Evolutionary conservation across 2,888 invertebrate genomes (phyloP).

Genomic region (Macrophya annulata): DNA sequence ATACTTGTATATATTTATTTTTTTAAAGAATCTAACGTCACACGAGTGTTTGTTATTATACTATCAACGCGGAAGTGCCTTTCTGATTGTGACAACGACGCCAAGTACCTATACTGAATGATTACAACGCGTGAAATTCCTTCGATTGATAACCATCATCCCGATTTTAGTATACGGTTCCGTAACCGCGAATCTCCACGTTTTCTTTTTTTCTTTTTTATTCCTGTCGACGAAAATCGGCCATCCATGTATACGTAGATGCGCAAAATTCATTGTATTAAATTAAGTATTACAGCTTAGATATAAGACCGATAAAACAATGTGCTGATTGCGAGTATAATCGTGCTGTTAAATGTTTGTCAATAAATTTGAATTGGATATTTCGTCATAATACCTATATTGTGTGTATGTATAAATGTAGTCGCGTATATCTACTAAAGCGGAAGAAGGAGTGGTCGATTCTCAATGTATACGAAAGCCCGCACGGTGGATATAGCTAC

Average conservation of each 20-base stretch:
- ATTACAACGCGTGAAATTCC: neutral
- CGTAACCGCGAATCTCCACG: constrained; percentile 9
- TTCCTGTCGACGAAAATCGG: neutral
- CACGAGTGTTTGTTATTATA: constrained; percentile 13
- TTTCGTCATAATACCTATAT: neutral
- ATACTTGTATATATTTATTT: constrained; percentile 54
- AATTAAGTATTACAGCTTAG: constrained; percentile 14
- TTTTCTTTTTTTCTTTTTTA: neutral
- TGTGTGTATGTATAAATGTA: neutral
- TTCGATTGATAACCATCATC: neutral
- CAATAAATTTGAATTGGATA: constrained; percentile 34
- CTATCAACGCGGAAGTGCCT: constrained; percentile 38
- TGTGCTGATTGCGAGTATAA: constrained; percentile 16
- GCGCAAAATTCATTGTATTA: constrained; percentile 9
- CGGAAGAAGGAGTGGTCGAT: neutral
- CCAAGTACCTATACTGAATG: neutral
- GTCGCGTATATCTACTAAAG: neutral
- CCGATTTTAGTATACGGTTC: neutral
- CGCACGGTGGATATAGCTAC: neutral
- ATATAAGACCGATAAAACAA: neutral
- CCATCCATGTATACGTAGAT: neutral
- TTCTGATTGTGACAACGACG: constrained; percentile 33
- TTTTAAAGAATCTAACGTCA: constrained; percentile 42
- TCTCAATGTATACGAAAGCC: neutral
- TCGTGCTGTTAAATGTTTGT: constrained; percentile 29